phyloP scores from a whole-genome alignment of 2,113 vertebrate genomes.

The Platichthys stellatus region DNA sequence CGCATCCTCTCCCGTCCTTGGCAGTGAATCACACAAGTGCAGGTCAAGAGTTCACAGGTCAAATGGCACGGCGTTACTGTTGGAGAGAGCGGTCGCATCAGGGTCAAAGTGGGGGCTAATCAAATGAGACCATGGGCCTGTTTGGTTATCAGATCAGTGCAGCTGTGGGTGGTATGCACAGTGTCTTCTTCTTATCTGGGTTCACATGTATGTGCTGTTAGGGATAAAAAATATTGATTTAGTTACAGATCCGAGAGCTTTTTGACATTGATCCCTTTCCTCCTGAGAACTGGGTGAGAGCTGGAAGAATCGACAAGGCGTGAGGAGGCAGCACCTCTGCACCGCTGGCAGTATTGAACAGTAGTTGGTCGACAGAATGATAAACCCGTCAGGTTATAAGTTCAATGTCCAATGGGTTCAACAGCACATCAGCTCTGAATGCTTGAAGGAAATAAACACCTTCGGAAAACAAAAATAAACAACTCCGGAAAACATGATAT shows the following conservation, averaged over 20 bases:
- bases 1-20: background rate
- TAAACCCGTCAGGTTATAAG: conserved; percentile 9
- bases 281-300: conserved; percentile 5
- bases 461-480: background rate
- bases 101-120: conserved; percentile 31
- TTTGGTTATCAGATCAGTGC: conserved; percentile 58
- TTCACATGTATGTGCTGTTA: conserved; percentile 2
- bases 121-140: conserved; percentile 13
- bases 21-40: conserved; percentile 28
- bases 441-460: background rate
- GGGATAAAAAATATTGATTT: conserved; percentile 42
- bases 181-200: conserved; percentile 15
- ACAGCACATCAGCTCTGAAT: background rate
- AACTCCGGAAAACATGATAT: background rate
- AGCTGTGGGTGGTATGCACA: conserved; percentile 32
- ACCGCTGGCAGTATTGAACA: conserved; percentile 11
- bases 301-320: background rate
- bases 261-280: conserved; percentile 40
- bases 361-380: conserved; percentile 17
- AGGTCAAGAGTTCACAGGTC: conserved; percentile 54
- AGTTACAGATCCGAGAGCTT: conserved; percentile 41
- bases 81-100: conserved; percentile 5
- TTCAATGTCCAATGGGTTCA: conserved; percentile 14
- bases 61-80: background rate
- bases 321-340: conserved; percentile 11